Conservation (phyloP, 2,113 vertebrate genomes). For the Microtus ochrogaster region DNA sequence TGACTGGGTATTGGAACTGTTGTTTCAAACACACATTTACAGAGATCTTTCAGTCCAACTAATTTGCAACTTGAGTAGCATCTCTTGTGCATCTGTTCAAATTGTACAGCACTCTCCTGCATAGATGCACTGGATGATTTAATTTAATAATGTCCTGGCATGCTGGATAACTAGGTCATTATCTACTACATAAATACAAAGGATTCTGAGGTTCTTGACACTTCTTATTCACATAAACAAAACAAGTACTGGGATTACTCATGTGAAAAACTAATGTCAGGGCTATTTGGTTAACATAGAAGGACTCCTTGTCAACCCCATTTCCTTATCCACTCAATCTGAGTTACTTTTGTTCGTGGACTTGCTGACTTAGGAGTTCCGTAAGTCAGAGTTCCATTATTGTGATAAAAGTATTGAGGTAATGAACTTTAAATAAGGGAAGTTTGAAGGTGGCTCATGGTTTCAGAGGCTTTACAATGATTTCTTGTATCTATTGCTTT, state of each 20-base stretch:
- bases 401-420: neutral
- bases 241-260: neutral
- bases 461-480: neutral
- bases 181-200: neutral
- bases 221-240: neutral
- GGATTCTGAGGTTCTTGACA: neutral
- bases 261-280: neutral
- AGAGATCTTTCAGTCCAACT: too few species aligned
- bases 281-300: neutral
- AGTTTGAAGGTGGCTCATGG: neutral
- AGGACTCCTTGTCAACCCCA: neutral
- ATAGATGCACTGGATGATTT: neutral
- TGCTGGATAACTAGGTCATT: neutral
- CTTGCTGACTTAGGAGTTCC: neutral
- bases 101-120: neutral
- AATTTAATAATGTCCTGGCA: neutral
- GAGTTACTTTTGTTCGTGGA: neutral
- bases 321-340: neutral
- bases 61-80: neutral
- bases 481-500: neutral
- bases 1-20: neutral
- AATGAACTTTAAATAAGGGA: neutral
- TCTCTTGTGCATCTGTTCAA: neutral
- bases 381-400: neutral
- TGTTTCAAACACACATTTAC: neutral